A percentile compares a stretch with the other conserved stretches of the same genome.
phyloP scores from a whole-genome alignment of 2,113 vertebrate species.

The Sarotherodon lohbergeri region DNA sequence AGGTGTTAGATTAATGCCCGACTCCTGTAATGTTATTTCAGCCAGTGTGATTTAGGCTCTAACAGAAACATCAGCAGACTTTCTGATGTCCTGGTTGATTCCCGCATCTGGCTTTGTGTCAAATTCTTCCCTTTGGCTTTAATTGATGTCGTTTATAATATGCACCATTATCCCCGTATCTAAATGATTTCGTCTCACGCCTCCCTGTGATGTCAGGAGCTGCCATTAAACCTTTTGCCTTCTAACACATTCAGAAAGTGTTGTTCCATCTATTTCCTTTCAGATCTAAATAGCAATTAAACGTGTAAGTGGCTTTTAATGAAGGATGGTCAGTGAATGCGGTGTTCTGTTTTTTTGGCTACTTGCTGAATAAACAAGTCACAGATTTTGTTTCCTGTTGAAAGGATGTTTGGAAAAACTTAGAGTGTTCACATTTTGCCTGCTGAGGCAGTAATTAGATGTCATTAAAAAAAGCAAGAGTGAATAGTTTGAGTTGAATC shows the following conservation, averaged over 20 bases:
- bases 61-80: background rate
- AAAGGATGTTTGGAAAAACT: background rate
- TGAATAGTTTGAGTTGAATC: background rate
- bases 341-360: background rate
- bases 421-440: background rate
- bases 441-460: background rate
- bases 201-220: background rate
- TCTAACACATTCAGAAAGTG: background rate
- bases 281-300: background rate
- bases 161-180: background rate
- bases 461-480: background rate
- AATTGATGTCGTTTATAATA: background rate
- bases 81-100: background rate
- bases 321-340: background rate
- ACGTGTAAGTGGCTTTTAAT: background rate
- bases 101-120: background rate
- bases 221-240: background rate
- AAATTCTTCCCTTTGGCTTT: background rate
- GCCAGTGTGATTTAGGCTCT: background rate
- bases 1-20: background rate
- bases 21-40: background rate
- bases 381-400: background rate
- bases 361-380: background rate
- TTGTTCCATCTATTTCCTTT: background rate
- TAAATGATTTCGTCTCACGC: background rate